Conservation (phyloP, 2,888 invertebrate species). For the Meliscaeva auricollis region DNA sequence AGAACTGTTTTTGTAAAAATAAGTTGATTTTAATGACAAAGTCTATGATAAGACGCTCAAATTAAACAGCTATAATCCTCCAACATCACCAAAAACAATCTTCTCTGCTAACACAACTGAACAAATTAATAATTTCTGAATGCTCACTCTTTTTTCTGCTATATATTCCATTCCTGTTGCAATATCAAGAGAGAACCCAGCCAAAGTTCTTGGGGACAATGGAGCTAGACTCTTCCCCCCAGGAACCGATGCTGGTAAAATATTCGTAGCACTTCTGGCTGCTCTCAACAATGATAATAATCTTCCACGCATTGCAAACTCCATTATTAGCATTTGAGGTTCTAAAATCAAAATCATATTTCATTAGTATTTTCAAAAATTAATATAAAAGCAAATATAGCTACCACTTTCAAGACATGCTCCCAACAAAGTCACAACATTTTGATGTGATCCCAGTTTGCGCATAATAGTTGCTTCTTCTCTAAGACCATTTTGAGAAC, state of each 20-base stretch:
- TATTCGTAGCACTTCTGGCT: constrained; percentile 83
- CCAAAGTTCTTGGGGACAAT: constrained; percentile 87
- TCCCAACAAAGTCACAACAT: constrained; percentile 92
- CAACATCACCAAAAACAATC: too few species aligned
- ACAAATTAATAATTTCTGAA: not conserved
- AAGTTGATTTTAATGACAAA: too few species aligned
- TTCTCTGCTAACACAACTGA: too few species aligned
- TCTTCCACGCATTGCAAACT: constrained; percentile 94
- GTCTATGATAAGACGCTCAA: too few species aligned
- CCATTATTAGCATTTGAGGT: constrained; percentile 93
- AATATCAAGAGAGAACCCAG: constrained; percentile 92
- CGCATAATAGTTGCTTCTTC: constrained; percentile 94
- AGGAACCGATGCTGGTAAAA: constrained; percentile 85
- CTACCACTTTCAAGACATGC: constrained; percentile 93
- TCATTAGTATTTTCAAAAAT: constrained; percentile 18
- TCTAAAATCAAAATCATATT: constrained; percentile 85
- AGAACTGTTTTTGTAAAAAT: too few species aligned
- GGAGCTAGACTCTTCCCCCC: constrained; percentile 83
- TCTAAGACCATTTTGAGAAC: constrained; percentile 90
- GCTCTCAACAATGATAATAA: constrained; percentile 90
- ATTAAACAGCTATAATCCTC: too few species aligned
- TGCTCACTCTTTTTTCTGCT: constrained; percentile 89
- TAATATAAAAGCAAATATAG: not conserved
- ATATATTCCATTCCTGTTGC: constrained; percentile 94
- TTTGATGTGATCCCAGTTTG: constrained; percentile 92